phyloP scores from a whole-genome alignment of 2,888 invertebrate genomes.

The Ctena decussata region DNA sequence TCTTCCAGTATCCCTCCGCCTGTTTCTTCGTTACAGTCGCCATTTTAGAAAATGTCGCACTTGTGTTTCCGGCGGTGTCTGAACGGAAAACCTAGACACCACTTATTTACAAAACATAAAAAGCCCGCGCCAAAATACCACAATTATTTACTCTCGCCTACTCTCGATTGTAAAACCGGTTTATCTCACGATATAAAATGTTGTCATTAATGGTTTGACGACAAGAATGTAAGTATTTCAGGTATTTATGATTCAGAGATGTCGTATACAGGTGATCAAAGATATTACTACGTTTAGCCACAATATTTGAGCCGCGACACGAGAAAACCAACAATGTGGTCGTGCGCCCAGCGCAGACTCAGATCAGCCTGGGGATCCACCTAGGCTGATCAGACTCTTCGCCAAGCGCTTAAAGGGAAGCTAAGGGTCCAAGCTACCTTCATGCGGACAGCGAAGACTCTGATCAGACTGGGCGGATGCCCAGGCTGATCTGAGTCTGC shows the following conservation, averaged over 20 bases:
- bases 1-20: conserved; percentile 58
- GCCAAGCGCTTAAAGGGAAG: too few relatives aligned
- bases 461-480: too few relatives aligned
- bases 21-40: conserved; percentile 47
- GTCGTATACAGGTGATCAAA: neutral
- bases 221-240: neutral
- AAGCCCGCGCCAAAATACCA: neutral
- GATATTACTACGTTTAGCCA: too few relatives aligned
- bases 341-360: too few relatives aligned
- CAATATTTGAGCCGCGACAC: too few relatives aligned
- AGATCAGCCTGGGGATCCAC: too few relatives aligned
- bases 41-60: conserved; percentile 29
- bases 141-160: neutral
- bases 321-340: too few relatives aligned
- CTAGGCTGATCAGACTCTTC: too few relatives aligned
- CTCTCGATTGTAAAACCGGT: neutral
- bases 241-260: neutral
- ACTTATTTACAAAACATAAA: neutral
- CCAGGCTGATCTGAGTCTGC: too few relatives aligned
- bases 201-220: neutral
- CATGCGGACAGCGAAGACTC: too few relatives aligned
- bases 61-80: neutral
- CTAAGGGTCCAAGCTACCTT: too few relatives aligned
- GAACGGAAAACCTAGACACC: neutral
- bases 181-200: neutral